Evolutionary conservation across 2,797 vertebrate genomes (phyloP).

Genomic region (Meriones psammophilus): DNA sequence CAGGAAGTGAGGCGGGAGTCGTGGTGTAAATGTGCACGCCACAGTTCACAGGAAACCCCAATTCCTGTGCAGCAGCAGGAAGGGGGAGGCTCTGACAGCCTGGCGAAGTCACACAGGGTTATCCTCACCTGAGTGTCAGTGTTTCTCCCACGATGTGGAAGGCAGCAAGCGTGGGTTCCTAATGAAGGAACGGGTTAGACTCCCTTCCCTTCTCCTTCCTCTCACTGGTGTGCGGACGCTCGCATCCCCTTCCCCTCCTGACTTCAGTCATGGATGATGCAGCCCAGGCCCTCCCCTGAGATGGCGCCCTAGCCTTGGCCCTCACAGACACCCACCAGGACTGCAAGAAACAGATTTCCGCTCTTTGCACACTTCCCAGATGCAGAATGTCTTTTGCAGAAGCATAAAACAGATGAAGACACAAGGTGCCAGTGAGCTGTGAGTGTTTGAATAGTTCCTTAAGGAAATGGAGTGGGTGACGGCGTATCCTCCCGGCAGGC

Average conservation of each 20-base stretch:
- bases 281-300: neutral
- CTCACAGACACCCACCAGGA: neutral
- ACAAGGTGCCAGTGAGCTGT: neutral
- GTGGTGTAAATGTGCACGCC: too few species aligned
- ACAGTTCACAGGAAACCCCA: neutral
- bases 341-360: neutral
- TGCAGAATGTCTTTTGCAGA: neutral
- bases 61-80: accelerated
- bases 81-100: too few species aligned
- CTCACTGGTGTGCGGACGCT: too few species aligned
- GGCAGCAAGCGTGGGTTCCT: neutral
- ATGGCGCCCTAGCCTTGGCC: neutral
- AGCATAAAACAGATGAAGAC: neutral
- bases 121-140: neutral
- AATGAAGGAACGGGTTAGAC: accelerated
- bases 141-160: neutral
- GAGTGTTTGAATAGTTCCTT: neutral
- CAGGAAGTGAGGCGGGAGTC: neutral
- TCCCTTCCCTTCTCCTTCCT: too few species aligned
- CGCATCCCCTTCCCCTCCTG: too few species aligned
- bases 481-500: neutral
- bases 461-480: neutral
- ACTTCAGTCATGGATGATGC: too few species aligned
- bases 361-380: neutral
- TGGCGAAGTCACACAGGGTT: neutral